Evolutionary conservation across 1,140 invertebrate genomes (phyloP), one percentile per base, ranked within the genome.

Genomic region (Hylaeus anthracinus): DNA sequence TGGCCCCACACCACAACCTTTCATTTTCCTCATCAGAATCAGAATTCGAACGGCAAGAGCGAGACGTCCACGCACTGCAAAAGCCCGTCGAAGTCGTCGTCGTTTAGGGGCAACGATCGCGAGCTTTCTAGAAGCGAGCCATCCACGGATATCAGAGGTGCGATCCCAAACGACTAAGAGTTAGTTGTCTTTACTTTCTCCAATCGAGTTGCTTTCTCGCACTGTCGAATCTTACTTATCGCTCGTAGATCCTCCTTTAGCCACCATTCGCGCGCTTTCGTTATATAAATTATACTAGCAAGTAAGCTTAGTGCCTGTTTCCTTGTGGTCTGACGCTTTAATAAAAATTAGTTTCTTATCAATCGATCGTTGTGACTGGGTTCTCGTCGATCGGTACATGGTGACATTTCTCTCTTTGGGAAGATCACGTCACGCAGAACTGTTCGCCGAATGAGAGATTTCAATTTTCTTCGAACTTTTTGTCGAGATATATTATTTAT

Each of bases 1-100:
- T 96, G 96, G 95, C 95, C 95, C 4, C 94, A 95, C 73, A 88
- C 92, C 1, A 88, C 91, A 56, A 75, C 85, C 41, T 94, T 94
- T 71, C 91, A 91, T 37, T 94, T 94, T 72, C 88, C 91, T 0
- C 90, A 91, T 74, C 90, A 89, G 55, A 86, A 85, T 48, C 65
- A 86, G 66, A 85, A 73, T 67, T 79, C 66, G 63, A 51, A 41
- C 3, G 76, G 48, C 5, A 91, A 88, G 64, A 89, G 51, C 70
- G 85, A 90, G 39, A 70, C 83, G 55, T 41, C 72, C 67, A 26
- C 82, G 61, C 83, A 88, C 39, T 88, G 83, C 64, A 91, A 90
- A 71, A 93, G 90, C 79, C 91, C 91, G 8, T 83, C 87, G 37
- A 91, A 91, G 76, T 85, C 85, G 41, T 82, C 85, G 9, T 79